Evolutionary conservation across 2,113 vertebrate species (phyloP).

Genomic region (Python bivittatus): DNA sequence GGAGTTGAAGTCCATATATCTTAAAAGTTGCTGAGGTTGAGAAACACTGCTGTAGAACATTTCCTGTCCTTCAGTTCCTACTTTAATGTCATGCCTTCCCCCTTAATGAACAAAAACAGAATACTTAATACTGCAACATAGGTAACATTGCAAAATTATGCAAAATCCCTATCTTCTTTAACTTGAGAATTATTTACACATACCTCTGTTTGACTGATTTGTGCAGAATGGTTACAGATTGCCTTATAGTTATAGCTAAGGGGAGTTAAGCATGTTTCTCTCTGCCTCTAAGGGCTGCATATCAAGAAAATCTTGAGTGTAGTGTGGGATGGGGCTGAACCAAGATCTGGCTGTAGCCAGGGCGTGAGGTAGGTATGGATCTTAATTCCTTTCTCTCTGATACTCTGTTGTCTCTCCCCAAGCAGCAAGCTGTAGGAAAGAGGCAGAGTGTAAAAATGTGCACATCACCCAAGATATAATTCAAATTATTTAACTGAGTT

Average conservation of each 20-base stretch:
- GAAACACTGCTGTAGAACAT: neutral
- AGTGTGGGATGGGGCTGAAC: neutral
- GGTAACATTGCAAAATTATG: neutral
- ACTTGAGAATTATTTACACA: neutral
- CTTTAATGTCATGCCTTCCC: neutral
- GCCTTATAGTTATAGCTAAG: neutral
- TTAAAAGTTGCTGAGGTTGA: too few species aligned
- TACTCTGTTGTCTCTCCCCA: neutral
- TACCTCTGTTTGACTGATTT: neutral
- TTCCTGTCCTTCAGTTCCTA: neutral
- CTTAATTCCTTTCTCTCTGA: neutral
- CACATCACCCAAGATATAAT: neutral
- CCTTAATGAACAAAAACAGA: neutral
- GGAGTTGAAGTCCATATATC: too few species aligned
- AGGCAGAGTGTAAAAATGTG: neutral
- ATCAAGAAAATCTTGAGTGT: neutral
- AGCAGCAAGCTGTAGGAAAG: neutral
- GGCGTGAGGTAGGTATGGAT: neutral
- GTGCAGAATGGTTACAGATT: neutral
- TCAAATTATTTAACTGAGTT: neutral
- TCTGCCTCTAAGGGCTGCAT: neutral
- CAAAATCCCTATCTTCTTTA: neutral
- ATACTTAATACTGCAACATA: neutral
- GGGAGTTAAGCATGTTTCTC: neutral
- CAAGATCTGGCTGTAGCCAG: neutral